These are phyloP conservation scores for Lymantria monacha DNA, from an alignment of 2,888 invertebrate genomes.

Conservation along the genomic window DNA sequence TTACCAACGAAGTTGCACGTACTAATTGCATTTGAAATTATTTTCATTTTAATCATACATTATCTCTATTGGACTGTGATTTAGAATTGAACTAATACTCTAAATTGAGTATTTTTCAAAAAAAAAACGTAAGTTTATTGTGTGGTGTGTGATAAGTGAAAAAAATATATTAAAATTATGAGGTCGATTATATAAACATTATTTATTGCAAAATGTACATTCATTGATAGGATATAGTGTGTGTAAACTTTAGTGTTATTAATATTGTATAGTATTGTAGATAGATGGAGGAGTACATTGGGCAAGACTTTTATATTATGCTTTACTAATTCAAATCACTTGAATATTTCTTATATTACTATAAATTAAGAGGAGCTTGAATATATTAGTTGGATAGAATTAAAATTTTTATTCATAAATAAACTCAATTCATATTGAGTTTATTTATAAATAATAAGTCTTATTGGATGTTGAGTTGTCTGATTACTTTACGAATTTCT, in stretches of 20 bases:
- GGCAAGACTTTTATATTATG: not conserved
- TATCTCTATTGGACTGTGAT: slow-evolving; percentile 33
- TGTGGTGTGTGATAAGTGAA: slow-evolving; percentile 2
- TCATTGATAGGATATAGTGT: slow-evolving; percentile 23
- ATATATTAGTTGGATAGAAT: too few relatives aligned
- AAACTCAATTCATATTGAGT: too few relatives aligned
- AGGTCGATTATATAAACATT: slow-evolving; percentile 26
- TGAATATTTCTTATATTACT: too few relatives aligned
- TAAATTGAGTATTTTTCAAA: slow-evolving; percentile 49
- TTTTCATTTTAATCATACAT: too few relatives aligned
- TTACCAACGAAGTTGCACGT: too few relatives aligned
- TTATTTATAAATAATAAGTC: too few relatives aligned
- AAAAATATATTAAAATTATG: slow-evolving; percentile 23
- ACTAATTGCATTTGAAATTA: too few relatives aligned
- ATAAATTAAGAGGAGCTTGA: too few relatives aligned
- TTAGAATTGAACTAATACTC: slow-evolving; percentile 44
- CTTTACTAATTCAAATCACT: too few relatives aligned
- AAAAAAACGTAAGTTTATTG: slow-evolving; percentile 23
- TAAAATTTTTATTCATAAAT: too few relatives aligned
- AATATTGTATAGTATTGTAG: slow-evolving; percentile 8
- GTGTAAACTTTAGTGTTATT: slow-evolving; percentile 27
- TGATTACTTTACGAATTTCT: too few relatives aligned
- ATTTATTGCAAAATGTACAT: slow-evolving; percentile 39
- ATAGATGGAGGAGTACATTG: not conserved
- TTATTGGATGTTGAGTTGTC: too few relatives aligned